Evolutionary conservation across 2,888 invertebrate species (phyloP), one percentile per base, ranked within the genome.

Genomic region (Osedax frankpressi): DNA sequence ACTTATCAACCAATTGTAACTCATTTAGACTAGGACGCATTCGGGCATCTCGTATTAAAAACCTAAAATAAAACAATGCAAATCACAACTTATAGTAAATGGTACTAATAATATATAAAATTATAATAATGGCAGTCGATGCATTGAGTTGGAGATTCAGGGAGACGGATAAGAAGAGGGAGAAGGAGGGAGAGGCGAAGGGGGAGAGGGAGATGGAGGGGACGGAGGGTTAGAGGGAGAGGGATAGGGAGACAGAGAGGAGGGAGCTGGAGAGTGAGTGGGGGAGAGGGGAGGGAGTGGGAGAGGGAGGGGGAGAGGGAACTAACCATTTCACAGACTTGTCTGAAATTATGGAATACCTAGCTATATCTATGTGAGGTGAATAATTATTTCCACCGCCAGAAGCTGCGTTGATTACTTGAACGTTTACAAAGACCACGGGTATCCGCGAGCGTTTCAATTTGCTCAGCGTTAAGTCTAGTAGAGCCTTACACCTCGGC

Each of bases 11-110:
- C 3, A 74, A 75, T n/a, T 71, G 65, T 6, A 73, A 72, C 59
- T 78, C 78, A 25, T 78, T 26, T 30, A 75, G 74, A 24, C 73
- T 77, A 1, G 77, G 78, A 24, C 78, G 73, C 19, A 75, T 75
- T 29, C 74, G 67, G 1, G 78, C 65, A 27, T 75, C 72, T 67
- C 78, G 24, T 2, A 78, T 67, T 3, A 78, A 62, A 70, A 78
- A 78, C 60, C 76, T 67, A 25, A n/a, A 65, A 11, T 3, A 65
- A 65, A 65, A 6, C 11, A 26, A 44, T 6, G 44, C 6, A 11
- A n/a, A n/a, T n/a, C n/a, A n/a, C n/a, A n/a, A n/a, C n/a, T n/a
- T n/a, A n/a, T n/a, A n/a, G n/a, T n/a, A n/a, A n/a, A n/a, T n/a
- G n/a, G n/a, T n/a, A n/a, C n/a, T n/a, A n/a, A n/a, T n/a, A n/a